Percentiles rank a stretch among this genome's conserved stretches.
phyloP scores from a whole-genome alignment of 2,797 vertebrate species.

The Cyclopterus lumpus region DNA sequence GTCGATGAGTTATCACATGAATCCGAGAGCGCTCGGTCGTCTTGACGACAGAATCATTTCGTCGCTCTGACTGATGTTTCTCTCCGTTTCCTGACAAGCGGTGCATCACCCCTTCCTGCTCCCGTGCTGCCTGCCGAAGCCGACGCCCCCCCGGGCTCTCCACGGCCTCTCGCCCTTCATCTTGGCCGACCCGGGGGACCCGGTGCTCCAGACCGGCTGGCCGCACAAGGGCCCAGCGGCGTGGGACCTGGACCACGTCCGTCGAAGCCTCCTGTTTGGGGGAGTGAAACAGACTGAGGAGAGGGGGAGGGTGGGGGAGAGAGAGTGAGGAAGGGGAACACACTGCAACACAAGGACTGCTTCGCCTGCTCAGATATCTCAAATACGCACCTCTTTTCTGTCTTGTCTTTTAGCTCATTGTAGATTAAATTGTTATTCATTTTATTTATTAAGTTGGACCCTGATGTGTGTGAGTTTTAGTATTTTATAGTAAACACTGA shows the following conservation, averaged over 20 bases:
- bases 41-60: neutral
- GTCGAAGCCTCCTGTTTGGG: slow-evolving; percentile 37
- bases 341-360: slow-evolving; percentile 41
- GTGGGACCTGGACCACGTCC: slow-evolving; percentile 61
- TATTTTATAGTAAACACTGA: slow-evolving; percentile 28
- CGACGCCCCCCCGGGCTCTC: slow-evolving; percentile 56
- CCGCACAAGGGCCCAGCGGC: slow-evolving; percentile 51
- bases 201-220: slow-evolving; percentile 59
- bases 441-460: slow-evolving; percentile 61
- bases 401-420: slow-evolving; percentile 28
- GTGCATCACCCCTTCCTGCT: slow-evolving; percentile 73
- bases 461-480: neutral
- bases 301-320: slow-evolving; percentile 21
- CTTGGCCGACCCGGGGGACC: slow-evolving; percentile 51
- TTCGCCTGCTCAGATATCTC: slow-evolving; percentile 26
- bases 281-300: slow-evolving; percentile 48
- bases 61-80: neutral
- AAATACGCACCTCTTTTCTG: slow-evolving; percentile 11
- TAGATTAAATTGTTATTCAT: slow-evolving; percentile 39
- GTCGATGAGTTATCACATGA: slow-evolving; percentile 9
- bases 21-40: slow-evolving; percentile 6
- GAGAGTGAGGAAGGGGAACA: slow-evolving; percentile 38
- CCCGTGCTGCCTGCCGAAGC: slow-evolving; percentile 77
- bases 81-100: slow-evolving; percentile 56
- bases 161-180: slow-evolving; percentile 62